These are phyloP conservation scores for Rhopalosiphum nymphaeae DNA, from an alignment of 2,888 invertebrate species.

Conservation along the genomic window DNA sequence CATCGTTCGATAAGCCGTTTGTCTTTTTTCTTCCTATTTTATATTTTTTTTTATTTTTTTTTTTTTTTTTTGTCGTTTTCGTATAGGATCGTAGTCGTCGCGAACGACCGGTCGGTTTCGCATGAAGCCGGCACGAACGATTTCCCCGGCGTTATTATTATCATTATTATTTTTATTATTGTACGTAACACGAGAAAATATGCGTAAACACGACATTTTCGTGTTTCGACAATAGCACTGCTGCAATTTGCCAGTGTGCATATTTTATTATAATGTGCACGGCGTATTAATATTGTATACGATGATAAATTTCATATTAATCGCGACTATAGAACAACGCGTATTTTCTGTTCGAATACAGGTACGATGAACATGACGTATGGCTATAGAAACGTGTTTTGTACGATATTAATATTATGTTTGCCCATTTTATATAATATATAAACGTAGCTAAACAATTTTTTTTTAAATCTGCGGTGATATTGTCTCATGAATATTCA, in stretches of 20 bases:
- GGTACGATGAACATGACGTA: neutral
- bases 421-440: neutral
- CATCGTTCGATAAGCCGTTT: constrained; percentile 27
- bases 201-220: constrained; percentile 53
- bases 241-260: constrained; percentile 29
- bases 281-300: neutral
- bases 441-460: neutral
- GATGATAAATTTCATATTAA: constrained; percentile 37
- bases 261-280: neutral
- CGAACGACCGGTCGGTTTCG: constrained; percentile 8
- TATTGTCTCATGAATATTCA: constrained; percentile 17
- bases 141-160: constrained; percentile 16
- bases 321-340: neutral
- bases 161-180: neutral
- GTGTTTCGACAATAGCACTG: constrained; percentile 3
- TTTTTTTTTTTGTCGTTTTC: neutral
- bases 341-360: neutral
- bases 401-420: neutral
- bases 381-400: neutral
- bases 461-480: neutral
- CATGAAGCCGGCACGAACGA: constrained; percentile 25
- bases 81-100: neutral
- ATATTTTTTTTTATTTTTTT: neutral
- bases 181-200: constrained; percentile 36
- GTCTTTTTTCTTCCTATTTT: neutral